Evolutionary conservation across 2,888 invertebrate genomes (phyloP), one percentile per base, ranked within the genome.

Genomic region (Lepetodrilus schrolli): DNA sequence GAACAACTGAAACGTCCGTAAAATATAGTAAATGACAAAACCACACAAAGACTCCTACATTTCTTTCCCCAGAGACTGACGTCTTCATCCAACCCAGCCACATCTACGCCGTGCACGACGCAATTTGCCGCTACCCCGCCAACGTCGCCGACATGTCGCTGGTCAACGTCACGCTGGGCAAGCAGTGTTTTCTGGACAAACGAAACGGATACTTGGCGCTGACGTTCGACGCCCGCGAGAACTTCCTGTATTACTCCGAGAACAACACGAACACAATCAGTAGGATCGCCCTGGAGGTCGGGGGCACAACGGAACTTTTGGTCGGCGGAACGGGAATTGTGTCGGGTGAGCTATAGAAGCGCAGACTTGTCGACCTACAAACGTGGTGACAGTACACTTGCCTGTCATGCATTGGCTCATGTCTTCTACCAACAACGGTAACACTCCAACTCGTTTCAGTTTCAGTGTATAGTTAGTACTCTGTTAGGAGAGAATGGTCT

Each of bases 181-280:
- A 84, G 4, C 88, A 88, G 72, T 88, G 93, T 65, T 94, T 94
- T 17, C 90, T 96, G 89, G 93, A 94, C 0, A 95, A 82, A 10
- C 79, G 82, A 23, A 80, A 83, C 48, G 87, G 86, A 0, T 85
- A 84, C 66, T 77, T 84, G 72, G 86, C 86, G 0, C 77, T 88
- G 43, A 82, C 85, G 8, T 86, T 75, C 66, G 85, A 88, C 77
- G 84, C 83, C 1, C 68, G 75, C 0, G 81, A 84, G 7, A 82
- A 86, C 72, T 75, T 81, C 48, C 73, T 89, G 30, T 89, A 84
- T 76, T 87, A 86, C 72, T 82, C 86, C 1, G 87, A 85, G 50
- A 88, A 88, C 77, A 81, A 79, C 34, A 88, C 87, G 0, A 83
- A 81, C 30, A 86, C 85, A 68, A 88, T 89, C 50, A 84, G 84